These are phyloP conservation scores for Hypotaenidia okinawae DNA, from an alignment of 2,797 vertebrate species.

Conservation along the genomic window DNA sequence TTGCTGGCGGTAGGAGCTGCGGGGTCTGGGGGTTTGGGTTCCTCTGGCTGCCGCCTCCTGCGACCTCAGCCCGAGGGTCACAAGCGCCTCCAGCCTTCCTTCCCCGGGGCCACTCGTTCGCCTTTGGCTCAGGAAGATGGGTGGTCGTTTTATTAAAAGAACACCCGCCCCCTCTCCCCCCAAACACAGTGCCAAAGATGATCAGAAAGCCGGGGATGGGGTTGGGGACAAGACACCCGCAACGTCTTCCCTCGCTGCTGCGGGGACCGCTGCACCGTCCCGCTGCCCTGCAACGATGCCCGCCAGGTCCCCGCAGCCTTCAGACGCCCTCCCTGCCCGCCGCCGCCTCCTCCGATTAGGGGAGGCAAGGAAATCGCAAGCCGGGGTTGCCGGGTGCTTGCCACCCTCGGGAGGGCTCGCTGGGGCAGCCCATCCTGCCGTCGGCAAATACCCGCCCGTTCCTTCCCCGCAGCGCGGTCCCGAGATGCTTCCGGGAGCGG, in stretches of 20 bases:
- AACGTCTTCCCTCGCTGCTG: too few species aligned
- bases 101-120: neutral
- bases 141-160: neutral
- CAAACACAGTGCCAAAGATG: neutral
- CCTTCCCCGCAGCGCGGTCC: neutral
- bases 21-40: neutral
- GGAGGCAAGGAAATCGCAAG: accelerated
- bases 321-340: neutral
- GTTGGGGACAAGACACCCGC: neutral
- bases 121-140: neutral
- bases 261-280: neutral
- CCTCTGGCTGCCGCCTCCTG: neutral
- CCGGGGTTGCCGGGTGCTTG: too few species aligned
- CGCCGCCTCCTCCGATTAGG: neutral
- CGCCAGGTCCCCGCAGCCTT: neutral
- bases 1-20: neutral
- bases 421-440: neutral
- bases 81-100: neutral
- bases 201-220: neutral
- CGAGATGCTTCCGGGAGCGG: neutral
- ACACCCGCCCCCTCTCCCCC: neutral
- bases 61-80: neutral
- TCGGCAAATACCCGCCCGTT: too few species aligned
- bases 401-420: neutral
- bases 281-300: neutral